Base-by-base conservation (phyloP, 2,797 vertebrate genomes). In the Smutsia gigantea region DNA sequence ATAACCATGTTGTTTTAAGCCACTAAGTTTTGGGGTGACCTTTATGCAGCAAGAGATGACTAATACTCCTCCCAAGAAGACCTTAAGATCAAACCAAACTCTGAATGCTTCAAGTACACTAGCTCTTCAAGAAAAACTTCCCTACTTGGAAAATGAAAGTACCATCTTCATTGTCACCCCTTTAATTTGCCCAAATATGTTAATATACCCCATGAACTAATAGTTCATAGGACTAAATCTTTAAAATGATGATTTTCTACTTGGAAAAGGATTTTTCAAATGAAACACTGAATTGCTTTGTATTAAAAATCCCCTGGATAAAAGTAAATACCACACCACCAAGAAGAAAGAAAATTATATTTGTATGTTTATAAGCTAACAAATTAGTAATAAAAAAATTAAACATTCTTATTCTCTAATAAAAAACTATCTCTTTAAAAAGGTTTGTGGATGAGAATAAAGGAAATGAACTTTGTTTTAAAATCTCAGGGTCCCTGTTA, bases 371-470 rank as follows among this genome's bases (percentile, higher is more conserved):
- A 75, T 63, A 89, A 78, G 29, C 17, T 77, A 88, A 74, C 63
- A 71, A 37, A 61, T 79, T 71, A 51, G 69, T 85, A 90, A 49
- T 68, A 69, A 79, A 92, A 92, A 87, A 46, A 66, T 37, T 87
- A 69, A 92, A 68, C 17, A 68, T 59, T 21, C 34, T 53, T 69
- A 68, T 53, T 91, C 12, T 37, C 6, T 87, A 59, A 86, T 34
- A 37, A 69, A 66, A 72, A 39, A 12, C 7, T 34, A 31, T 83
- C 59, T 68, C 74, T 51, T 87, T 90, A 86, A 82, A 82, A 85
- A 59, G 17, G 1, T 31, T 71, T 82, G 46, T 63, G 53, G 34
- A n/a, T 17, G 46, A 87, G 31, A 77, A 77, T 77, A 93, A 55
- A 87, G 46, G 34, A 83, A 83, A 77, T 19, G 9, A 51, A 8